Evolutionary conservation across 2,113 vertebrate species (phyloP).

Genomic region (Mesocricetus auratus): DNA sequence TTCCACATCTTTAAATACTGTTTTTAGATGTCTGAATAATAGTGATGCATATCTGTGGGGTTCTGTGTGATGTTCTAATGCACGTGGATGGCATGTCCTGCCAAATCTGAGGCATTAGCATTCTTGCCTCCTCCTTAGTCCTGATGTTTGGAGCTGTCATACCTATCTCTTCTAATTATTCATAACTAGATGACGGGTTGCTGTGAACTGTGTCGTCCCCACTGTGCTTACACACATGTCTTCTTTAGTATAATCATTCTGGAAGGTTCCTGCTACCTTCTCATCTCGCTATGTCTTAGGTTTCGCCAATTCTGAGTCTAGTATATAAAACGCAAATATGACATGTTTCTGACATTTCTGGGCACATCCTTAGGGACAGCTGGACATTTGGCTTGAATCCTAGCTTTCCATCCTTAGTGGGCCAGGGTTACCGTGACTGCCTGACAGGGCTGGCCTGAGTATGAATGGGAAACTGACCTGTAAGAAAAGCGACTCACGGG

Average conservation of each 20-base stretch:
- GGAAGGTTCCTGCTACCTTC: neutral
- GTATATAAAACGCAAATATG: neutral
- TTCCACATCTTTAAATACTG: neutral
- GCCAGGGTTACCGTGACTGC: neutral
- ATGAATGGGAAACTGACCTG: neutral
- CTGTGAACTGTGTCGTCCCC: neutral
- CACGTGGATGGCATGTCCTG: too few relatives aligned
- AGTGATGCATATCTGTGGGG: neutral
- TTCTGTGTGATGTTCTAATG: neutral
- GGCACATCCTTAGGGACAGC: neutral
- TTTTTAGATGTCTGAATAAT: neutral
- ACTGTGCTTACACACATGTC: neutral
- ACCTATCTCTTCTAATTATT: neutral
- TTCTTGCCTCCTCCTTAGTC: neutral
- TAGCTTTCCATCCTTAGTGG: neutral
- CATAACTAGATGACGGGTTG: neutral
- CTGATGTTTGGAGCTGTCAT: neutral
- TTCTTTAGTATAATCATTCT: neutral
- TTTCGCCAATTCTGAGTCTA: neutral
- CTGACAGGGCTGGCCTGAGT: neutral
- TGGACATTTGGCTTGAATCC: neutral
- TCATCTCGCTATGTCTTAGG: accelerated
- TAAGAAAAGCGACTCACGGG: neutral
- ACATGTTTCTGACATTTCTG: neutral
- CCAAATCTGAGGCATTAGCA: neutral